Evolutionary conservation across 2,797 vertebrate species (phyloP).

Genomic region (Gymnopithys bicolor): DNA sequence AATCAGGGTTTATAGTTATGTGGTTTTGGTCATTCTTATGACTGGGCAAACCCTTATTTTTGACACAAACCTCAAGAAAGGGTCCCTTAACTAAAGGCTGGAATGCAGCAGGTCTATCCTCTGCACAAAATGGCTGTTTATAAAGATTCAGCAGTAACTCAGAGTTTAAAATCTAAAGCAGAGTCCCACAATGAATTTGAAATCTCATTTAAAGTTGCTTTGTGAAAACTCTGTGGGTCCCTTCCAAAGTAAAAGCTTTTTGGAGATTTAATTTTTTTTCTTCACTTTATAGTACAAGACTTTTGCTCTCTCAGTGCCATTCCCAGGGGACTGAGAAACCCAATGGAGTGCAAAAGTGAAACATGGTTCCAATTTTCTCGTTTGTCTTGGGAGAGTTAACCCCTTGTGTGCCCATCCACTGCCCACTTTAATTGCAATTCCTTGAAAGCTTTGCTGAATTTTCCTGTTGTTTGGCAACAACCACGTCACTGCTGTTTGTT

Average conservation of each 20-base stretch:
- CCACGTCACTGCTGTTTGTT: background rate
- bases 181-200: background rate
- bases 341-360: constrained; percentile 28
- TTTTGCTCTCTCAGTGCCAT: background rate
- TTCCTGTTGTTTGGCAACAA: background rate
- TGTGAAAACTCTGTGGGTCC: background rate
- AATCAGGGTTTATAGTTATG: background rate
- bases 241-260: background rate
- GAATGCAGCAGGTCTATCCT: background rate
- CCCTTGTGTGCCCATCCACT: background rate
- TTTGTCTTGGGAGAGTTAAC: constrained; percentile 13
- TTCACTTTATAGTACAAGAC: background rate
- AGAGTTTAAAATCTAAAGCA: background rate
- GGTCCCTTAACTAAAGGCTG: background rate
- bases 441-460: background rate
- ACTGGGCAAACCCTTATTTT: background rate
- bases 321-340: background rate
- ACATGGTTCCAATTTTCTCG: constrained; percentile 35
- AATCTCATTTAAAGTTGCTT: background rate
- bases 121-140: background rate
- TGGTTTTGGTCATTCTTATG: background rate
- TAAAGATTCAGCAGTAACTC: background rate
- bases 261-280: background rate
- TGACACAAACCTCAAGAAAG: background rate
- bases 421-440: background rate